Evolutionary conservation across 1,140 invertebrate genomes (phyloP), one percentile per base, ranked within the genome.

Genomic region (Conopomorpha cramerella): DNA sequence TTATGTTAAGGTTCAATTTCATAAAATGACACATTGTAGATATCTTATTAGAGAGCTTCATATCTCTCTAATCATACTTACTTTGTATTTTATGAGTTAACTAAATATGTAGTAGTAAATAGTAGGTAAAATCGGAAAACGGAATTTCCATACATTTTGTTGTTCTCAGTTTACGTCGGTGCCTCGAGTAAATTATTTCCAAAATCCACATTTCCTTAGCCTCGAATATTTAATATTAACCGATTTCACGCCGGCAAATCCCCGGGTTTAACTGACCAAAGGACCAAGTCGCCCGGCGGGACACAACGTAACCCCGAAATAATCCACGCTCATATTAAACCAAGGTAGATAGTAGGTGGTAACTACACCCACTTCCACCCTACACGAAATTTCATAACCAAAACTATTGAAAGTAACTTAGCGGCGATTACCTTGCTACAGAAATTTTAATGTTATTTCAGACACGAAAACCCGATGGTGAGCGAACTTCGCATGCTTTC

Each of bases 361-460:
- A 57, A 56, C 59, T 60, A 57, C 52, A 53, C 46, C 45, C 35
- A 14, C 38, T 49, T n/a, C 47, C 35, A 47, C 43, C 51, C 36
- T 14, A 32, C 35, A 23, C 23, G 32, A 32, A 60, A 58, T 48
- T 55, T 48, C 25, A 46, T 44, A 48, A 46, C 50, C 44, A 55
- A 62, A 72, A 71, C 68, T 68, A 71, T 68, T 61, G 57, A 71
- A 68, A 73, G 58, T 71, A 64, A 70, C 55, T 67, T 61, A 55
- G 50, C 40, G n/a, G 45, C 45, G 61, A 58, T 64, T 62, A 56
- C 44, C 42, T 31, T 30, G 29, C 37, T 41, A 36, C 43, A n/a
- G 34, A 31, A 51, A 55, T 51, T 60, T 51, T 48, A 39, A 35
- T 41, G 40, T 54, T 52, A 59, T 64, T 60, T 52, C 53, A 33